Evolutionary conservation across 2,888 invertebrate species (phyloP).

Genomic region (Hipparchia sbordonii): DNA sequence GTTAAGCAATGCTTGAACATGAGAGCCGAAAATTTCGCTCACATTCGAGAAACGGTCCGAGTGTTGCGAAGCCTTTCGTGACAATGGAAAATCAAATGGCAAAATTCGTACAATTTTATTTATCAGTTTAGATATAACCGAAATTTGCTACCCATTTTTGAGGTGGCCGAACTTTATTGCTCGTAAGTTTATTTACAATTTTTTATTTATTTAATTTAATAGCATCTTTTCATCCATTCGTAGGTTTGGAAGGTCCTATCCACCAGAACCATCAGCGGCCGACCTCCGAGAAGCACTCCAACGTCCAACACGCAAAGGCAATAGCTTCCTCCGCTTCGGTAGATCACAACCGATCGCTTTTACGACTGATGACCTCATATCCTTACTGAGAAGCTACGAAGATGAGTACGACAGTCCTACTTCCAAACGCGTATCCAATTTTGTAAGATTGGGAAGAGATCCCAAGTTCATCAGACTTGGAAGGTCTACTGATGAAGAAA

Average conservation of each 20-base stretch:
- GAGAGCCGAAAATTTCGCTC: no score
- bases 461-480: constrained; percentile 79
- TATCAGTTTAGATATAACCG: no score
- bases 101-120: no score
- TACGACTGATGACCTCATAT: constrained; percentile 66
- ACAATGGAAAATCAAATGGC: no score
- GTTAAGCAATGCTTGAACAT: no score
- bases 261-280: constrained; percentile 68
- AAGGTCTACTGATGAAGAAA: constrained; percentile 63
- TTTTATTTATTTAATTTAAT: not conserved
- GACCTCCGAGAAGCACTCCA: constrained; percentile 67
- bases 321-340: constrained; percentile 74
- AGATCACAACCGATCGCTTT: constrained; percentile 66
- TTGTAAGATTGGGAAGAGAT: constrained; percentile 70
- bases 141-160: no score
- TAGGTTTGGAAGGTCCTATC: constrained; percentile 75
- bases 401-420: constrained; percentile 63
- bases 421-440: constrained; percentile 62
- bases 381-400: constrained; percentile 66
- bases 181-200: no score
- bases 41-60: no score
- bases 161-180: no score
- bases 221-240: constrained; percentile 11
- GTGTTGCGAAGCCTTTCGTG: no score
- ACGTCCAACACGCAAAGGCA: constrained; percentile 61